These are phyloP conservation scores for Atherix ibis DNA, from an alignment of 2,888 invertebrate genomes.

Conservation along the genomic window DNA sequence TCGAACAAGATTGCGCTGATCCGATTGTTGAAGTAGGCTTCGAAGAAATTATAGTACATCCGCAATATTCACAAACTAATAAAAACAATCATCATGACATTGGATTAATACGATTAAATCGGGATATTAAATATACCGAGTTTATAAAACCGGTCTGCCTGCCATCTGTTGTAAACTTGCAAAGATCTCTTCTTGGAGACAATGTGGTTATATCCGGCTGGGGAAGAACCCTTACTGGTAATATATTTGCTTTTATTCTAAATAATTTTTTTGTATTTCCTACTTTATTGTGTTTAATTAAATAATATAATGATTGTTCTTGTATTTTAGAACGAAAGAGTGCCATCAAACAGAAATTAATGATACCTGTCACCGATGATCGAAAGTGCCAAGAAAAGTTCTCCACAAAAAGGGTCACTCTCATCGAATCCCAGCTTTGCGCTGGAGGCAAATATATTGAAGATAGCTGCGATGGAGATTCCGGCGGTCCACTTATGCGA, in stretches of 20 bases:
- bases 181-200: constrained; percentile 24
- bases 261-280: no score
- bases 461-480: constrained; percentile 62
- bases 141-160: constrained; percentile 45
- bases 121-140: constrained; percentile 37
- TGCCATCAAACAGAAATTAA: constrained; percentile 39
- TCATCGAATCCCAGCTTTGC: constrained; percentile 39
- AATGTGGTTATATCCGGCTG: constrained; percentile 43
- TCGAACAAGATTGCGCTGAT: constrained; percentile 40
- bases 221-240: constrained; percentile 39
- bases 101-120: constrained; percentile 46
- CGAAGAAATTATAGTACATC: constrained; percentile 48
- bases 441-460: constrained; percentile 49
- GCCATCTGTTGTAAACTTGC: constrained; percentile 24
- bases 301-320: no score
- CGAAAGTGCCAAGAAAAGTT: constrained; percentile 33
- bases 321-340: constrained; percentile 37
- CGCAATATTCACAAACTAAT: constrained; percentile 40
- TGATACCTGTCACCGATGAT: constrained; percentile 34
- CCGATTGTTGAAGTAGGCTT: constrained; percentile 41
- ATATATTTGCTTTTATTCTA: no score
- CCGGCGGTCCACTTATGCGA: constrained; percentile 60
- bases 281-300: no score
- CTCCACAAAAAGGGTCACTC: constrained; percentile 18
- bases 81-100: constrained; percentile 51